phyloP scores from a whole-genome alignment of 2,113 vertebrate species.

The Agelaius tricolor region DNA sequence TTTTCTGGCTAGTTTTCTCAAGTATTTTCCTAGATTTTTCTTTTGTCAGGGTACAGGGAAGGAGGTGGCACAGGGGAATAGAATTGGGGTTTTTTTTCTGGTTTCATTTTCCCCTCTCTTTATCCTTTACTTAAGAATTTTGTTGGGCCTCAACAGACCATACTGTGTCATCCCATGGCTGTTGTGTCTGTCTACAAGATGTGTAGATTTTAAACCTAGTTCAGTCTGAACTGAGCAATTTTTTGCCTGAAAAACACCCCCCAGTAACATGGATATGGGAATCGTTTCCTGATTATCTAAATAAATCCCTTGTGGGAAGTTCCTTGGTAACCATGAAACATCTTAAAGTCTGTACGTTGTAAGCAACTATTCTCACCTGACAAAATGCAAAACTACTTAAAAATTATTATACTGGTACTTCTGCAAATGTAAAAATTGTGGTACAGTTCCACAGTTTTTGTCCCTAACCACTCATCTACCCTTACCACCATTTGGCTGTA shows the following conservation, averaged over 20 bases:
- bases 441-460: background rate
- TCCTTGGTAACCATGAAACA: background rate
- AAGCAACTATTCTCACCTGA: background rate
- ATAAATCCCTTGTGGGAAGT: background rate
- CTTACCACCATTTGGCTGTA: background rate
- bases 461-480: background rate
- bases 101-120: background rate
- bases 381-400: background rate
- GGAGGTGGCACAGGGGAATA: background rate
- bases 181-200: background rate
- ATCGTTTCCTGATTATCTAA: background rate
- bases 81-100: rapidly evolving
- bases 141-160: background rate
- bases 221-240: background rate
- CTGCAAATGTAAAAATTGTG: background rate
- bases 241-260: background rate
- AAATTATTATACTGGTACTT: background rate
- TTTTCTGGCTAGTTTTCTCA: background rate
- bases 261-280: background rate
- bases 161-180: background rate
- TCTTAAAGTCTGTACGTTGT: background rate
- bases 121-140: background rate
- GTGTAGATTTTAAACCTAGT: background rate
- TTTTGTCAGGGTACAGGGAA: background rate
- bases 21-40: background rate